Base-by-base conservation (phyloP, 2,797 vertebrate species). In the Neomorphus geoffroyi region DNA sequence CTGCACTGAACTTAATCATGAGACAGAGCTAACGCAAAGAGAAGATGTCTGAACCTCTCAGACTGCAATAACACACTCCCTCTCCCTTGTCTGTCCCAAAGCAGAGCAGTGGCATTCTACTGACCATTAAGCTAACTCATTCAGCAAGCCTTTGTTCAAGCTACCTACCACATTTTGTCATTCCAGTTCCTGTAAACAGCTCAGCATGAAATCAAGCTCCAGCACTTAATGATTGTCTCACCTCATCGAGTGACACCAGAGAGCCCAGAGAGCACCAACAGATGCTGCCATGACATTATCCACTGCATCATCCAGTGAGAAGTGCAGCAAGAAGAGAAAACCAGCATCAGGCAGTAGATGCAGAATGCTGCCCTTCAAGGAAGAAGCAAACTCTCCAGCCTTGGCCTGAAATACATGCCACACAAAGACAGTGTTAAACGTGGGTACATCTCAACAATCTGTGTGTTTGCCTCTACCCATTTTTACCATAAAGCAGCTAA, bases 291-390 rank as follows among this genome's bases (percentile, higher is more conserved):
- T 98, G 91, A 99, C 99, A 57, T 98, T 98, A 66, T 99, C 99
- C 82, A 98, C 98, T 4, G 98, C 48, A 77, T 99, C 99, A 39
- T 99, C 99, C 98, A 99, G 92, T 0, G 99, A 98, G 96, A 99
- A 99, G 85, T 99, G 99, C 58, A 99, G 97, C 86, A 99, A 96
- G 97, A 99, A 99, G 65, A 99, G 98, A 93, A 99, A 98, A 18
- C 99, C 99, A 10, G 99, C 99, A 33, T 99, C 99, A 27, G 99
- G 98, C 75, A 99, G 98, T 37, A 98, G 98, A 41, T 95, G 96
- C 77, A 98, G 86, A 82, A 99, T 43, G 7, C 98, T 99, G 92
- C 98, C 98, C 80, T 97, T 98, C 75, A 99, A 92, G 7, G 69
- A 96, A 7, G 98, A 97, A 33, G 80, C 80, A 96, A 98, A 99